These are phyloP conservation scores for Desmophyllum pertusum DNA, from an alignment of 92 coral and sea anemone species.

Conservation along the genomic window DNA sequence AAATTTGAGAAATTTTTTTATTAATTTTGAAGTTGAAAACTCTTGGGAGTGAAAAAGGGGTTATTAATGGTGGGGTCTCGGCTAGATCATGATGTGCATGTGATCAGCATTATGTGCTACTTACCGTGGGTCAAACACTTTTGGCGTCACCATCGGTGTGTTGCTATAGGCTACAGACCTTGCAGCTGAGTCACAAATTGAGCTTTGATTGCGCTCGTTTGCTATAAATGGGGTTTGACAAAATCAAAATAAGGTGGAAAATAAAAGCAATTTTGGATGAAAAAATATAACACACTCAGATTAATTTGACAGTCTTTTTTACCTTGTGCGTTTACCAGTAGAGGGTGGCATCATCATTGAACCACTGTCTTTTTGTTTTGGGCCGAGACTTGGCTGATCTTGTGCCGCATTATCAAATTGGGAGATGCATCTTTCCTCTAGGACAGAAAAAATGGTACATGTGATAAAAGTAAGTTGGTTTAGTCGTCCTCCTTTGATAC, in stretches of 20 bases:
- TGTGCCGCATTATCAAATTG: constrained; percentile 15
- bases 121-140: constrained; percentile 91
- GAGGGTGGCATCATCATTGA: constrained; percentile 9
- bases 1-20: too few relatives aligned
- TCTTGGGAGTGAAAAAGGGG: not conserved
- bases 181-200: constrained; percentile 65
- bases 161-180: constrained; percentile 7
- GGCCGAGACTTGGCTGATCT: constrained; percentile 31
- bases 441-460: not conserved
- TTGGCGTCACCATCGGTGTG: constrained; percentile 82
- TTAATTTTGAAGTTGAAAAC: not conserved
- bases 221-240: not conserved
- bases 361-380: constrained; percentile 38
- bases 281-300: not conserved
- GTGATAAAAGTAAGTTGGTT: not conserved
- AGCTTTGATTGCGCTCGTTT: constrained; percentile 32
- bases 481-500: not conserved
- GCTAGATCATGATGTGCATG: not conserved
- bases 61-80: too few relatives aligned
- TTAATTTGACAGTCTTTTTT: not conserved
- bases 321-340: constrained; percentile 42
- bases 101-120: not conserved
- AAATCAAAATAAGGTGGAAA: not conserved
- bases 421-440: constrained; percentile 46
- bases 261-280: too few relatives aligned